Base-by-base conservation (phyloP, 1,140 invertebrate genomes). In the Leptinotarsa undecemlineata region DNA sequence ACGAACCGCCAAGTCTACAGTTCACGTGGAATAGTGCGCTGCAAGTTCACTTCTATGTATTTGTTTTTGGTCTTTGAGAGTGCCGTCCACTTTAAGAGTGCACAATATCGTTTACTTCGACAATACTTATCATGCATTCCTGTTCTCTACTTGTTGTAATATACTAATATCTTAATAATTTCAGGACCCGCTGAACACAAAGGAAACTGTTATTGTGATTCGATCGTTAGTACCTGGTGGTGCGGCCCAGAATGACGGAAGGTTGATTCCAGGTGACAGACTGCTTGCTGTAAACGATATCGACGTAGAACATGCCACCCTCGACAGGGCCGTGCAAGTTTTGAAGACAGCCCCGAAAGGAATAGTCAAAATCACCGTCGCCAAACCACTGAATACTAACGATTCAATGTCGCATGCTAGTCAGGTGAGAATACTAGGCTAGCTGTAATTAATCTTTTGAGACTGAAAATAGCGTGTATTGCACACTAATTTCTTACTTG, bases 191-290 rank as follows among this genome's bases (percentile, higher is more conserved):
- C 87, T 93, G 77, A 93, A 94, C 84, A 89, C 92, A 1, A 89
- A 89, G 79, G 92, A 94, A 81, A 95, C 93, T 23, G 94, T 97
- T 81, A 96, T 97, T 83, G 95, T 97, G 48, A 95, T 97, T 74
- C 88, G 94, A 70, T 94, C 93, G 76, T 88, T 97, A 73, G 95
- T 97, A 47, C 91, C 92, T 5, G 94, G 94, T 26, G 93, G 95
- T 19, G 93, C 95, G 48, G 93, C 94, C 62, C 91, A 95, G 84
- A 87, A 89, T 76, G 92, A 95, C 85, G 93, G 94, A 8, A 88
- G 92, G 19, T 88, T 96, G 11, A 92, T 95, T 71, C 95, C 95
- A 15, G 95, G 95, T 1, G 95, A 96, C 86, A 85, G 95, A 20
- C 89, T 97, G 20, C 86, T 97, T 4, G 93, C 91, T 78, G 95